A percentile compares a stretch with the other conserved stretches of the same genome.
Conservation (phyloP, 2,113 vertebrate species). For the Falcunculus frontatus region DNA sequence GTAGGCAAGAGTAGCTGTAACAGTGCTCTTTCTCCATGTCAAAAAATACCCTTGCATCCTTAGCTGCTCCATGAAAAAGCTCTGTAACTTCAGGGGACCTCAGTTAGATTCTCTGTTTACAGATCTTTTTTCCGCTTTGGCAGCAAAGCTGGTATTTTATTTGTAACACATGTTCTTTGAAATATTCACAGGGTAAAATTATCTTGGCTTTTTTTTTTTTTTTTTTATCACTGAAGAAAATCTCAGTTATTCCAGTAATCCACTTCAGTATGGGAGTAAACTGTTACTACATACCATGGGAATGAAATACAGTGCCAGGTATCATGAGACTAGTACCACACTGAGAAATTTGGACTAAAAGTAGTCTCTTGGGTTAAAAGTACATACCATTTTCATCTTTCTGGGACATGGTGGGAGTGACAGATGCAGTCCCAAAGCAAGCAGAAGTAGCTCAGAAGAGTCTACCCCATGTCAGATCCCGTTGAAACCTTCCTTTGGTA, state of each 20-base stretch:
- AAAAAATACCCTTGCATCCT: neutral
- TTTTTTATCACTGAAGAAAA: neutral
- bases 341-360: neutral
- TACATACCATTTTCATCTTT: neutral
- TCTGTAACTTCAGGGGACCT: neutral
- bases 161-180: neutral
- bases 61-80: neutral
- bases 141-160: neutral
- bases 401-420: neutral
- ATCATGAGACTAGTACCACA: neutral
- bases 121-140: neutral
- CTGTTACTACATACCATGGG: neutral
- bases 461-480: neutral
- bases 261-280: neutral
- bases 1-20: neutral
- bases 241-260: constrained; percentile 19
- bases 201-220: neutral
- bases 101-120: neutral
- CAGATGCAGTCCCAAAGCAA: neutral
- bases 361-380: neutral
- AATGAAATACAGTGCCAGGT: neutral
- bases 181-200: neutral
- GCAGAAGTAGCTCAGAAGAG: neutral
- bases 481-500: neutral
- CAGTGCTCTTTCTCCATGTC: neutral